Evolutionary conservation across 2,113 vertebrate genomes (phyloP), one percentile per base, ranked within the genome.

Genomic region (Xiphias gladius): DNA sequence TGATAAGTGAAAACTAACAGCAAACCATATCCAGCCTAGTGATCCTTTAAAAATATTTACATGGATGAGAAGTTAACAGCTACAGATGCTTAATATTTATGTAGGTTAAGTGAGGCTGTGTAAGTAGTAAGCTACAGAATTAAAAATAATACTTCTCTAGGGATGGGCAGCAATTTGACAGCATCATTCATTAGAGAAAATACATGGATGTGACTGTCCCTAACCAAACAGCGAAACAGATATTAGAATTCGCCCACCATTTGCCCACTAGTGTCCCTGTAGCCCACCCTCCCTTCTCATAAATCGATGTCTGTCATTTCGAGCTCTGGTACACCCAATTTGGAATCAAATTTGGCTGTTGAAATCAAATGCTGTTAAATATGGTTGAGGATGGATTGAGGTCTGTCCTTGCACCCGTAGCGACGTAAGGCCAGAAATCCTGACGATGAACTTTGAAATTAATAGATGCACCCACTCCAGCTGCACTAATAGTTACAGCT

Each of bases 71-170:
- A 59, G 71, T 79, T 37, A 63, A 78, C 59, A 73, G 24, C 0
- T 8, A 37, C 17, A 58, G 14, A 63, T 20, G 69, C 30, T 41
- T 43, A 58, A 59, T 35, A 58, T 73, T 82, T 85, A 88, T 84
- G 86, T 85, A 68, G 89, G 82, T 87, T 83, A 81, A 87, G 64
- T 41, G 55, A 67, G 79, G 64, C 72, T 88, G 57, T 0, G 0
- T 59, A 64, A 78, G 48, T 75, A 73, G 61, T 30, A 50, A 61
- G 52, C 66, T 24, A 66, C 16, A 30, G 59, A 82, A 85, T 78
- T 75, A 85, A 88, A 80, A 66, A 54, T 52, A 64, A 85, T 54
- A 71, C 50, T 57, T 80, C 20, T 58, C 17, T 1, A 35, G 43
- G 63, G 57, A 84, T 52, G n/a, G 30, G 16, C 69, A 67, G 74